A percentile compares a stretch with the other conserved stretches of the same genome.
Conservation (phyloP, 2,888 invertebrate species). For the Odontocerum albicorne region DNA sequence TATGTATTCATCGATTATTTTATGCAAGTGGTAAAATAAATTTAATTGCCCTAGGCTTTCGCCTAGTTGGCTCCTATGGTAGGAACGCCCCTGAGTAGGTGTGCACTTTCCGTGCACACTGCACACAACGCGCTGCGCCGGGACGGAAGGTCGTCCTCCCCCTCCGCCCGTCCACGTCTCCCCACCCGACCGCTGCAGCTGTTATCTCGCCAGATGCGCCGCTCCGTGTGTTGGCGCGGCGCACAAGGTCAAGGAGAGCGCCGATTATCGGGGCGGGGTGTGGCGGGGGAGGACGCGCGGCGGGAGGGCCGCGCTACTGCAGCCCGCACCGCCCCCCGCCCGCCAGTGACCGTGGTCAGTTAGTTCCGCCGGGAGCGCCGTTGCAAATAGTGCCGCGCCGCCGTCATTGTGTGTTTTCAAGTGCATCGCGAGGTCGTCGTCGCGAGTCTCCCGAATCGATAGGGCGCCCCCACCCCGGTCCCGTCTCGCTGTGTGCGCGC, state of each 20-base stretch:
- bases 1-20: no score
- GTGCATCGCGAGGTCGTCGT: slow-evolving; percentile 22
- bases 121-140: not conserved
- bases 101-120: not conserved
- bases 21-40: no score
- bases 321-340: slow-evolving; percentile 6
- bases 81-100: not conserved
- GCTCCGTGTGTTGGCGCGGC: slow-evolving; percentile 5
- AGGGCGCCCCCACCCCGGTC: no score
- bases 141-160: slow-evolving; percentile 7
- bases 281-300: slow-evolving; percentile 1
- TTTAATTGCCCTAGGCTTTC: no score
- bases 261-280: not conserved
- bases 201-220: slow-evolving; percentile 14
- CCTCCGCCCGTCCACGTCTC: not conserved
- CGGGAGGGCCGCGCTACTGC: not conserved
- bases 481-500: not conserved
- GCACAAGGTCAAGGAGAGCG: slow-evolving; percentile 27
- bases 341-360: slow-evolving; percentile 22
- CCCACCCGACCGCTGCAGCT: not conserved
- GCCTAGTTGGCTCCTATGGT: not conserved
- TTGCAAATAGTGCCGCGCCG: not conserved
- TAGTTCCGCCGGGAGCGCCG: not conserved
- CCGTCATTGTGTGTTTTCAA: slow-evolving; percentile 10
- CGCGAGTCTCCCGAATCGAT: no score